Evolutionary conservation across 2,113 vertebrate species (phyloP).

Genomic region (Austrofundulus limnaeus): DNA sequence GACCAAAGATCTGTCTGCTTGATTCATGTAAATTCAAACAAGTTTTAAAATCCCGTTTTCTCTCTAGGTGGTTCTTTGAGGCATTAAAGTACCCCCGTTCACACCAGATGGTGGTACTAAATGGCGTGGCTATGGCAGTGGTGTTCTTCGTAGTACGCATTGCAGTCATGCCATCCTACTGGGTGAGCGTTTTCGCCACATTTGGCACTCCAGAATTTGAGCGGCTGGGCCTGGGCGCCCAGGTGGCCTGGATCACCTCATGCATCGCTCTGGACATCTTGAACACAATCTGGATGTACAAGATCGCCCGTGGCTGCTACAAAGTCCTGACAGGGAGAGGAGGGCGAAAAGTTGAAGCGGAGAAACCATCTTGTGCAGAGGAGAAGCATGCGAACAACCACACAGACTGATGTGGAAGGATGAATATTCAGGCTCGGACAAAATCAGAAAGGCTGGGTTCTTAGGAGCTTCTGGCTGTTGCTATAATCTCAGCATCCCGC

Average conservation of each 20-base stretch:
- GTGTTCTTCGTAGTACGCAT: constrained; percentile 83
- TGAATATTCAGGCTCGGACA: constrained; percentile 17
- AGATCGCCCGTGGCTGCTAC: constrained; percentile 80
- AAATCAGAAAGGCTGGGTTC: constrained; percentile 20
- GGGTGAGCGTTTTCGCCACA: constrained; percentile 78
- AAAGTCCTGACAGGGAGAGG: constrained; percentile 70
- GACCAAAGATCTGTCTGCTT: neutral
- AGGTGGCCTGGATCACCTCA: constrained; percentile 83
- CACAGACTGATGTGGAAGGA: constrained; percentile 65
- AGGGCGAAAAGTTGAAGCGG: constrained; percentile 30
- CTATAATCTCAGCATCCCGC: constrained; percentile 21
- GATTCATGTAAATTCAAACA: neutral
- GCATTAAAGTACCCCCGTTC: constrained; percentile 75
- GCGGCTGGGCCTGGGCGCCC: constrained; percentile 77
- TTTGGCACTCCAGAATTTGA: constrained; percentile 78
- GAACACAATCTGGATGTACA: constrained; percentile 83
- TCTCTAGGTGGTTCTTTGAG: constrained; percentile 82
- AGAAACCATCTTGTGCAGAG: constrained; percentile 7
- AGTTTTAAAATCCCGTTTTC: neutral
- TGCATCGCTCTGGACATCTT: constrained; percentile 80
- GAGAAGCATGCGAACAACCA: constrained; percentile 76
- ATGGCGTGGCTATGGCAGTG: constrained; percentile 77
- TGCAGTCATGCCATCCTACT: constrained; percentile 84
- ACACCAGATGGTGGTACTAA: constrained; percentile 73
- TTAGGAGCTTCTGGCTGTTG: constrained; percentile 29